Evolutionary conservation across 2,797 vertebrate genomes (phyloP).

Genomic region (Acrossocheilus fasciatus): DNA sequence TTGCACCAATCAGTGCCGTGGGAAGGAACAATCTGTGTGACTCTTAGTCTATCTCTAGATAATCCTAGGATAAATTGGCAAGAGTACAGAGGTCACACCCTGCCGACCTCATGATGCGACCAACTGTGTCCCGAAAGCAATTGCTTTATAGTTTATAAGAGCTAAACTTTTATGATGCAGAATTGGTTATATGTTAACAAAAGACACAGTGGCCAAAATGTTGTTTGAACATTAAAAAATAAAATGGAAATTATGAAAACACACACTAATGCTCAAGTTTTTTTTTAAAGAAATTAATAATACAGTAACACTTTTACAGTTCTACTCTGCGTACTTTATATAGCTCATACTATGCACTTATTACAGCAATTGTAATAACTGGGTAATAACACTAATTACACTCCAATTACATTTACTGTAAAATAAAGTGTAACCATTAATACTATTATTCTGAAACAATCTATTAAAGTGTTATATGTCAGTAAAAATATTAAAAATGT

Average conservation of each 20-base stretch:
- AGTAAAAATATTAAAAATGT: not conserved
- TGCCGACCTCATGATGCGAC: not conserved
- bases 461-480: not conserved
- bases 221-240: not conserved
- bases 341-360: not conserved
- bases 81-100: not conserved
- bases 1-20: not conserved
- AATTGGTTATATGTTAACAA: not conserved
- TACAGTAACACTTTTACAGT: not conserved
- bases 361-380: not conserved
- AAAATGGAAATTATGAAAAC: not conserved
- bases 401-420: not conserved
- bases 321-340: no score
- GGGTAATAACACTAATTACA: not conserved
- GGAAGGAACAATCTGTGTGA: not conserved
- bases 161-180: not conserved
- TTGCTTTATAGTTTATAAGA: conserved; percentile 19
- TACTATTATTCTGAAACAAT: not conserved
- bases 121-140: conserved; percentile 15
- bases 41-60: conserved; percentile 26
- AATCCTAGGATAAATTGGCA: conserved; percentile 12
- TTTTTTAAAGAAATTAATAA: not conserved
- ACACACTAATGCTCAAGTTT: not conserved
- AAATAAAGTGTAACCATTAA: not conserved
- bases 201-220: not conserved